Evolutionary conservation across 2,797 vertebrate species (phyloP).

Genomic region (Rhynchonycteris naso): DNA sequence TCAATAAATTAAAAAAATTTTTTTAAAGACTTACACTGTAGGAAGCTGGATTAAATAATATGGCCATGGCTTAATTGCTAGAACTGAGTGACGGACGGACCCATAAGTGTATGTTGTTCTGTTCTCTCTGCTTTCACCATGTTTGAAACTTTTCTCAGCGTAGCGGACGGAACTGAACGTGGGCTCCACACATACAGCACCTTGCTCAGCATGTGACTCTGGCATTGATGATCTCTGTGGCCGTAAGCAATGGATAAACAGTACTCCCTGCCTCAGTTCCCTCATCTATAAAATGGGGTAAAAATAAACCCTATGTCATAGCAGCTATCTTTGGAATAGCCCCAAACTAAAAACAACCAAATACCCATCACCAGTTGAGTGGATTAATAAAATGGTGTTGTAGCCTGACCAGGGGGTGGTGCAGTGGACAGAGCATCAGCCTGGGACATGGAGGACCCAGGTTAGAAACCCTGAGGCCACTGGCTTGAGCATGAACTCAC

Average conservation of each 20-base stretch:
- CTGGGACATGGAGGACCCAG: too few relatives aligned
- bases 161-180: not conserved
- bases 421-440: too few relatives aligned
- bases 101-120: not conserved
- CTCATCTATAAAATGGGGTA: not conserved
- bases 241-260: not conserved
- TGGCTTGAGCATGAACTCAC: too few relatives aligned
- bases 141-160: not conserved
- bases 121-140: not conserved
- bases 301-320: not conserved
- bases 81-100: too few relatives aligned
- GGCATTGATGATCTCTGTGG: not conserved
- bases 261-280: not conserved
- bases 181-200: not conserved
- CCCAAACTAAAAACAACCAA: not conserved
- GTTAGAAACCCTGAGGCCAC: too few relatives aligned
- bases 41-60: not conserved
- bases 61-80: not conserved
- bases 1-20: too few relatives aligned
- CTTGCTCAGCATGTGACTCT: not conserved
- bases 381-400: too few relatives aligned
- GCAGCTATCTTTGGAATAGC: not conserved
- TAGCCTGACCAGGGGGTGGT: too few relatives aligned
- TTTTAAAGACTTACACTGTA: not conserved
- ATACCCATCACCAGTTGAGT: not conserved